Evolutionary conservation across 2,888 invertebrate species (phyloP).

Genomic region (Heliconius hortense): DNA sequence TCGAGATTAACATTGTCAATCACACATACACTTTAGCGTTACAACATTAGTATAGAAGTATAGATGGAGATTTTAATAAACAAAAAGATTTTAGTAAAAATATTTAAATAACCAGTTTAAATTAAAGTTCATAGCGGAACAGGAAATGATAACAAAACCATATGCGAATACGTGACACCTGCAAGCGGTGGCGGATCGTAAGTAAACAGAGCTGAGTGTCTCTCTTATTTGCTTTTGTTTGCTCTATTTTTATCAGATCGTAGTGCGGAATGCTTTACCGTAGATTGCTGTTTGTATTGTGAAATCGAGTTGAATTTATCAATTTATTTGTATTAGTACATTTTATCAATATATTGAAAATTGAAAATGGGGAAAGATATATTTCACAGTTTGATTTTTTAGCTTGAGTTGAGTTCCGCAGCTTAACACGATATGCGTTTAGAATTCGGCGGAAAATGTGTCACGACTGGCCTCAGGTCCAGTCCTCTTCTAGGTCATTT

Average conservation of each 20-base stretch:
- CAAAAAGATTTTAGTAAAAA: not conserved
- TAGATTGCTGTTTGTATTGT: constrained; percentile 17
- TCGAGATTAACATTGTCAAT: not conserved
- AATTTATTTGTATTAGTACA: not conserved
- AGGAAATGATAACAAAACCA: constrained; percentile 7
- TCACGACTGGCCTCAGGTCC: too few relatives aligned
- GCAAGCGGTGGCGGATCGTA: constrained; percentile 50
- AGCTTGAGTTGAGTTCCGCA: too few relatives aligned
- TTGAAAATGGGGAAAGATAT: too few relatives aligned
- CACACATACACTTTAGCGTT: too few relatives aligned
- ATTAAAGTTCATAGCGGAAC: not conserved
- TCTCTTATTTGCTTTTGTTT: constrained; percentile 33
- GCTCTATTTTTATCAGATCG: constrained; percentile 24
- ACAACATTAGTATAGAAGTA: not conserved
- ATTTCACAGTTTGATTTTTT: too few relatives aligned
- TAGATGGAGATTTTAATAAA: not conserved
- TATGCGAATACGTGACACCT: constrained; percentile 54
- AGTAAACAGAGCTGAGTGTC: constrained; percentile 27
- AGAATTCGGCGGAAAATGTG: too few relatives aligned
- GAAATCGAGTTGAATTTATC: constrained; percentile 20
- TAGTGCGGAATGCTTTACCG: constrained; percentile 12
- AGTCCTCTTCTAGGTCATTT: too few relatives aligned
- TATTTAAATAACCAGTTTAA: not conserved
- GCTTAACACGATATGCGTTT: too few relatives aligned
- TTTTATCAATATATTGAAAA: too few relatives aligned